Percentiles rank a stretch among this genome's conserved stretches.
Evolutionary conservation across 2,888 invertebrate species (phyloP).

Genomic region (Pseudeuparius sepicola): DNA sequence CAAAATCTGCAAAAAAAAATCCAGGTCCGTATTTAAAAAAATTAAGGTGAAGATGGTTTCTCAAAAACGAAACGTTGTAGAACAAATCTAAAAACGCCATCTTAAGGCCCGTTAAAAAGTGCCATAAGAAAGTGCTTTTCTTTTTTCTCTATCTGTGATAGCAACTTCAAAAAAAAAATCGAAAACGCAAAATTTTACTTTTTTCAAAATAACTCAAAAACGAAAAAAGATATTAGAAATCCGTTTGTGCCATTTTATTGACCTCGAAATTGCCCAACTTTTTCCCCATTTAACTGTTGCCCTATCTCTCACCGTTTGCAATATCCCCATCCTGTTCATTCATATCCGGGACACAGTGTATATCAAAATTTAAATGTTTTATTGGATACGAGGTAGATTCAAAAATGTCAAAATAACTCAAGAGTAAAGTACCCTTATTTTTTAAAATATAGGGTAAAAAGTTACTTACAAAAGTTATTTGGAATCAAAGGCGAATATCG

Average conservation of each 20-base stretch:
- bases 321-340: background rate
- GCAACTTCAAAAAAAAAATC: conserved; percentile 2
- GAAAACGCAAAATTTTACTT: conserved; percentile 1
- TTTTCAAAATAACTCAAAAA: conserved; percentile 1
- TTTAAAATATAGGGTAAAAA: too few relatives aligned
- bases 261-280: conserved; percentile 1
- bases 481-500: too few relatives aligned
- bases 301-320: background rate
- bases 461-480: too few relatives aligned
- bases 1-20: conserved; percentile 1
- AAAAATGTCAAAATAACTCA: too few relatives aligned
- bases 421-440: too few relatives aligned
- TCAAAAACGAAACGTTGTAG: conserved; percentile 3
- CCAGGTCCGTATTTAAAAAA: background rate
- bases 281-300: conserved; percentile 2
- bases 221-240: background rate
- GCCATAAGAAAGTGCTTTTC: conserved; percentile 1
- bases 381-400: too few relatives aligned
- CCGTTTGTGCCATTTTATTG: background rate
- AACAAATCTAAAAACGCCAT: background rate
- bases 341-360: conserved; percentile 1
- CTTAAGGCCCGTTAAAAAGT: background rate
- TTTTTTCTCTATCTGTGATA: conserved; percentile 1
- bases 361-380: too few relatives aligned
- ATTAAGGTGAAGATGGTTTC: conserved; percentile 1